Evolutionary conservation across 2,888 invertebrate species (phyloP), one percentile per base, ranked within the genome.

Genomic region (Caenorhabditis sp.): DNA sequence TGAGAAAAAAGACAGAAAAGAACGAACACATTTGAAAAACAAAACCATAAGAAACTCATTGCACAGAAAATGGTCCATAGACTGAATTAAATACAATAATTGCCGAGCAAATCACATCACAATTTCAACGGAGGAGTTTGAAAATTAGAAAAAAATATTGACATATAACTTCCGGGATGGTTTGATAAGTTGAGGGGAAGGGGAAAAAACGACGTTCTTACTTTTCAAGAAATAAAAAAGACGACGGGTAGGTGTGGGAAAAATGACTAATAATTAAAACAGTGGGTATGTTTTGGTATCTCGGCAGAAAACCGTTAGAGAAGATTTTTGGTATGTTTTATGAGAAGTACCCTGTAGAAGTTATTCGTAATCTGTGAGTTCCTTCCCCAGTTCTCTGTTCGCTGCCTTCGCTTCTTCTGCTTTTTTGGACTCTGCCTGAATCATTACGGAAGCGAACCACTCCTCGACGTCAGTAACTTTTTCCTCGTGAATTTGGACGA

Each of bases 381-480:
- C n/a, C n/a, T n/a, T n/a, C n/a, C n/a, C n/a, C n/a, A n/a, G n/a
- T n/a, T n/a, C n/a, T n/a, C n/a, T n/a, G n/a, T n/a, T n/a, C n/a
- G n/a, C n/a, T n/a, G n/a, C n/a, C n/a, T n/a, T n/a, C n/a, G n/a
- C n/a, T n/a, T n/a, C n/a, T n/a, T n/a, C n/a, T n/a, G n/a, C n/a
- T n/a, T n/a, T n/a, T n/a, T n/a, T n/a, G n/a, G n/a, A n/a, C n/a
- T n/a, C n/a, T n/a, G n/a, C n/a, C n/a, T n/a, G n/a, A n/a, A n/a
- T n/a, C 76, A 73, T 80, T 8, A 78, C 75, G 24, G 70, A 50
- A 11, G 66, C 68, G 20, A 80, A 78, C 80, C 80, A 80, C 15
- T 73, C 66, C 30, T 65, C 80, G 4, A 80, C 78, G 26, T 80
- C 75, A 5, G 78, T 78, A 2, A 68, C 63, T 2, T 50, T 30